These are phyloP conservation scores for Cantharis nigra DNA, from an alignment of 2,888 invertebrate species.

Conservation along the genomic window DNA sequence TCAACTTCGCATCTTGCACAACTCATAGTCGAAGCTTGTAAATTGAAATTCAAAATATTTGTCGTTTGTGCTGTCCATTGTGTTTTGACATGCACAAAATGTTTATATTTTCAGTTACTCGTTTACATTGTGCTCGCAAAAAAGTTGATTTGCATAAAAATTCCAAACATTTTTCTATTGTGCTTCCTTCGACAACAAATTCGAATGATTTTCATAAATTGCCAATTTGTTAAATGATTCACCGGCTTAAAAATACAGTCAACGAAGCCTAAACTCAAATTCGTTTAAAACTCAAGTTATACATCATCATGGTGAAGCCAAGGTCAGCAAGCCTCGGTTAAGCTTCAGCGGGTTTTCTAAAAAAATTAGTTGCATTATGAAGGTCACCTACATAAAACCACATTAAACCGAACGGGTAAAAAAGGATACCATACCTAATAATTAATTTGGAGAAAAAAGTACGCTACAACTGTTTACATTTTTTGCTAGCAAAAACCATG, in stretches of 20 bases:
- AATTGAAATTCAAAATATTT: slow-evolving; percentile 28
- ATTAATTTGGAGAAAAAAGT: neutral
- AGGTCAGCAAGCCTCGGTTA: slow-evolving; percentile 31
- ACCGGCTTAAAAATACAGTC: neutral
- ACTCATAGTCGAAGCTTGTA: slow-evolving; percentile 19
- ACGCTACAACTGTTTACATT: neutral
- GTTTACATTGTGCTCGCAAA: neutral
- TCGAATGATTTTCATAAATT: neutral
- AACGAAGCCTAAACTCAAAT: neutral
- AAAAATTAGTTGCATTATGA: slow-evolving; percentile 18
- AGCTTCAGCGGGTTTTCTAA: slow-evolving; percentile 22
- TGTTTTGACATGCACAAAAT: slow-evolving; percentile 5
- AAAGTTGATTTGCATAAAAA: neutral
- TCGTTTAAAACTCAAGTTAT: neutral
- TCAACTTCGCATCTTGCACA: slow-evolving; percentile 36
- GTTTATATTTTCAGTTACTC: neutral
- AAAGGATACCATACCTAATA: slow-evolving; percentile 11
- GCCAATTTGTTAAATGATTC: neutral
- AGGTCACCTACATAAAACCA: slow-evolving; percentile 24
- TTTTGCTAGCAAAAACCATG: neutral
- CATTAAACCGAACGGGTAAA: slow-evolving; percentile 2
- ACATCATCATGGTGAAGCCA: slow-evolving; percentile 8
- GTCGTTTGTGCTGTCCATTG: slow-evolving; percentile 12
- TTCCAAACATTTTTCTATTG: neutral
- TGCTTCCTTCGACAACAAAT: neutral